Base-by-base conservation (phyloP, 2,888 invertebrate species). In the Ferrisia virgata region DNA sequence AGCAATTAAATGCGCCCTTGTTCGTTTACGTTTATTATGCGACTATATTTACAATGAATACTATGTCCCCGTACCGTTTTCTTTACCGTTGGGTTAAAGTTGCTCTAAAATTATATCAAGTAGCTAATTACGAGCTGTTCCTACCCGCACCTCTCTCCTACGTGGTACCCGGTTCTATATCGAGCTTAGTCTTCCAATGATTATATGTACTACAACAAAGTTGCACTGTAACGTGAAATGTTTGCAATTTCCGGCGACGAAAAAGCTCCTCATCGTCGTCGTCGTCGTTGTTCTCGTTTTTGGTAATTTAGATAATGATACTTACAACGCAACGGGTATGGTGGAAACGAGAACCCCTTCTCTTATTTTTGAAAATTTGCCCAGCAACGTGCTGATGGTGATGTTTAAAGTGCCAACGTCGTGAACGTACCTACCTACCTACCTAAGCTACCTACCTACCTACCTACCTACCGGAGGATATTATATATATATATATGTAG, bases 1-100 rank as follows among this genome's bases (percentile, higher is more conserved):
- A 11, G 69, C 82, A 82, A 82, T 82, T 82, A 82, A 82, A 82
- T 72, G 25, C 82, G 69, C 82, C 82, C 82, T 82, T 64, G 36
- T 64, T 82, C 82, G 53, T 82, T 64, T 69, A 40, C 22, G 33
- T 82, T 82, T 82, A 82, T 69, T 64, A 64, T 79, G 43, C 79
- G 28, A 64, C 25, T 28, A 39, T 5, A 39, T n/a, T n/a, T n/a
- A 53, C 53, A 53, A 53, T 22, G 53, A 53, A 53, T 18, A 18
- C 53, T 9, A 22, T 22, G 47, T n/a, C 5, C n/a, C 53, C 53
- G 18, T 22, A 22, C 53, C 13, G 18, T 6, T 11, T 53, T 6
- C 53, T 22, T 22, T 22, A 22, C n/a, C 15, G n/a, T 22, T 9
- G 64, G 64, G 64, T 64, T 64, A 28, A 64, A 64, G 64, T 64